Conservation (phyloP, 2,888 invertebrate genomes). For the Asteroscopus sphinx region DNA sequence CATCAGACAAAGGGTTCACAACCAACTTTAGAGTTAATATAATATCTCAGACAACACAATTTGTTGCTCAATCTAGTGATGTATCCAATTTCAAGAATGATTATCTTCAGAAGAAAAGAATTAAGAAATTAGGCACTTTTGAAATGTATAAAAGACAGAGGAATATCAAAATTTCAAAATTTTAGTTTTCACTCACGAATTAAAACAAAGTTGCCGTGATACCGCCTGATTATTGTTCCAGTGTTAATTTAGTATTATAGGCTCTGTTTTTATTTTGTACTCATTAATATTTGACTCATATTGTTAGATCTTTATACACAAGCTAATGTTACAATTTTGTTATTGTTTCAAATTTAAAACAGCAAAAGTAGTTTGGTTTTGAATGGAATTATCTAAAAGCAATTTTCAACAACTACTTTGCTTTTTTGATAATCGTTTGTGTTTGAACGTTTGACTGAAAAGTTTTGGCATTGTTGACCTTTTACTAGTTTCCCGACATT, state of each 20-base stretch:
- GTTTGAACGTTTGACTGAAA: constrained; percentile 19
- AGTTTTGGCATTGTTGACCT: constrained; percentile 15
- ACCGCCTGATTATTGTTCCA: constrained; percentile 60
- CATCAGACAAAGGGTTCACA: constrained; percentile 80
- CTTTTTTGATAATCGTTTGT: constrained; percentile 1
- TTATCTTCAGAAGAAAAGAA: constrained; percentile 72
- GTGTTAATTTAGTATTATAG: constrained; percentile 42
- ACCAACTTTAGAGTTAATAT: constrained; percentile 81
- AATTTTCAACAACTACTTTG: neutral
- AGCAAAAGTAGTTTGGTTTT: constrained; percentile 7
- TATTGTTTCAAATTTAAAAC: constrained; percentile 24
- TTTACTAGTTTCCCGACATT: constrained; percentile 24
- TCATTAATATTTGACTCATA: constrained; percentile 19
- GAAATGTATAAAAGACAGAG: constrained; percentile 78
- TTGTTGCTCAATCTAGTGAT: constrained; percentile 74
- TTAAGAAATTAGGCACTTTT: constrained; percentile 77
- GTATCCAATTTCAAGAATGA: constrained; percentile 76
- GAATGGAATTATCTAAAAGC: constrained; percentile 5
- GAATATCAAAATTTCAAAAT: constrained; percentile 79
- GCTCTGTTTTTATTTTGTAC: constrained; percentile 15
- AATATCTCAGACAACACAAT: constrained; percentile 73
- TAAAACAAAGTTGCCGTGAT: constrained; percentile 25
- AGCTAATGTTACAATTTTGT: constrained; percentile 12
- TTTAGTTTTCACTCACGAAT: constrained; percentile 61
- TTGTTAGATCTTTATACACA: constrained; percentile 28